A percentile compares a stretch with the other conserved stretches of the same genome.
Evolutionary conservation across 2,888 invertebrate species (phyloP).

Genomic region (Psylliodes chrysocephalus): DNA sequence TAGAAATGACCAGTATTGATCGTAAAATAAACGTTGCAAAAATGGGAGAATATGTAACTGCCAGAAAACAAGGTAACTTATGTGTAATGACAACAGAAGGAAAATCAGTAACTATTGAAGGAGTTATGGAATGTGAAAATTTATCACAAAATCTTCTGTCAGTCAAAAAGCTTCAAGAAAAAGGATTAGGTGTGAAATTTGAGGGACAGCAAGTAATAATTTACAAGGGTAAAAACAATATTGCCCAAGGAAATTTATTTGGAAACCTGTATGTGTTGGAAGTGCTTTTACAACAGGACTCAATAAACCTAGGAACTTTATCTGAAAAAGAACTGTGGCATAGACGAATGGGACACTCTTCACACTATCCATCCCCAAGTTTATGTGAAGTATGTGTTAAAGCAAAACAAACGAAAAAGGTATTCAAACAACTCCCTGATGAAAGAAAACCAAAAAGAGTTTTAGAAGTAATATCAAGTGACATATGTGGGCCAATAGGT

Average conservation of each 20-base stretch:
- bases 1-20: too few species aligned
- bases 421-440: neutral
- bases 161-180: constrained; percentile 20
- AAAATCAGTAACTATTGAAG: too few species aligned
- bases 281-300: neutral
- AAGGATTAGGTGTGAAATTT: constrained; percentile 11
- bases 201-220: constrained; percentile 9
- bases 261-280: constrained; percentile 19
- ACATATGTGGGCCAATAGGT: constrained; percentile 34
- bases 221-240: neutral
- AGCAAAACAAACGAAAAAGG: constrained; percentile 26
- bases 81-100: too few species aligned
- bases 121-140: constrained; percentile 19
- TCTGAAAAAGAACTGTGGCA: constrained; percentile 12
- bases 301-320: too few species aligned
- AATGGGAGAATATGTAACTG: too few species aligned
- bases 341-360: constrained; percentile 30
- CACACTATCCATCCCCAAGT: constrained; percentile 7
- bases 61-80: too few species aligned
- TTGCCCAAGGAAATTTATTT: constrained; percentile 1
- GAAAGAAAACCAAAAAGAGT: constrained; percentile 29
- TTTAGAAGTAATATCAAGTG: constrained; percentile 31
- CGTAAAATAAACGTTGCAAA: too few species aligned
- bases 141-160: constrained; percentile 19
- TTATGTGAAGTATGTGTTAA: constrained; percentile 25